Conservation (phyloP, 1,140 invertebrate species). For the roundworm (Caenorhabditis elegans) region WBcel235 BX284606.5:8244501-8245000, state of each 20-base stretch:
- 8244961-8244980: too few relatives aligned
- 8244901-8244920: too few relatives aligned
- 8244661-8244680: constrained; percentile 31
- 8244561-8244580: constrained; percentile 38
- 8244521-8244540: not conserved
- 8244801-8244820: too few relatives aligned
- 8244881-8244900: too few relatives aligned
- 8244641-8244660: not conserved
- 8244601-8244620: constrained; percentile 38
- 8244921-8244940: not conserved
- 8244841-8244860: too few relatives aligned
- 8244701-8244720: constrained; percentile 53
- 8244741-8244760: constrained; percentile 52
- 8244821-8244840: too few relatives aligned
- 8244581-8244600: constrained; percentile 23
- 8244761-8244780: constrained; percentile 53
- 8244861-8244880: too few relatives aligned
- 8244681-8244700: constrained; percentile 52
- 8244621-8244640: constrained; percentile 34
- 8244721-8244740: constrained; percentile 46
- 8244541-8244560: constrained; percentile 34
- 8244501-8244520: not conserved
- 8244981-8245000: too few relatives aligned
- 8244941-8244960: too few relatives aligned
- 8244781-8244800: not conserved